These are phyloP conservation scores for Acanthisitta chloris DNA, from an alignment of 2,113 vertebrate genomes.

Conservation along the genomic window DNA sequence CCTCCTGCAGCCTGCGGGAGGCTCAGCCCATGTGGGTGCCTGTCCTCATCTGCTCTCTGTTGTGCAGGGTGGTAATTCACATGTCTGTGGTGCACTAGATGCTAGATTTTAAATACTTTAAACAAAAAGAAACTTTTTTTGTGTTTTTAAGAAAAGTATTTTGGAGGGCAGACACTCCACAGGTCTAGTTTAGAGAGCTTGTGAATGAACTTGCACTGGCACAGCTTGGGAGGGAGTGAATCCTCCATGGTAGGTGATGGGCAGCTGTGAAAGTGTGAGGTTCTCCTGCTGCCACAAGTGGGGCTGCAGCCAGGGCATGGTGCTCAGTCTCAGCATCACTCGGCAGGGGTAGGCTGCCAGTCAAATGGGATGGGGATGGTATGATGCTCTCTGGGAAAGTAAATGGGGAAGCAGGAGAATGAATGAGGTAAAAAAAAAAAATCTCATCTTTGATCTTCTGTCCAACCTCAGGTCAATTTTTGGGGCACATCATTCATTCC, in stretches of 20 bases:
- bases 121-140: background rate
- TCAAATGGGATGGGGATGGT: too few relatives aligned
- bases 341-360: background rate
- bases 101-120: background rate
- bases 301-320: background rate
- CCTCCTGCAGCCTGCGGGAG: background rate
- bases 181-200: background rate
- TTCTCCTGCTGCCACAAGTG: background rate
- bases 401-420: background rate
- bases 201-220: background rate
- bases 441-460: background rate
- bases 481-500: background rate
- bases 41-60: background rate
- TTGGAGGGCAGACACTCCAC: background rate
- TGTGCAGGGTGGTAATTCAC: background rate
- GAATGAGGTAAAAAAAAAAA: background rate
- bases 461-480: background rate
- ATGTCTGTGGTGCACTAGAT: background rate
- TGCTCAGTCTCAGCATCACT: too few relatives aligned
- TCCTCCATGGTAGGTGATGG: background rate
- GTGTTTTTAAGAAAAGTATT: background rate
- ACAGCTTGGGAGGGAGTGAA: background rate
- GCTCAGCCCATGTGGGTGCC: background rate
- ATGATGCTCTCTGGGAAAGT: fast-evolving
- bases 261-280: background rate